Evolutionary conservation across 2,888 invertebrate species (phyloP), one percentile per base, ranked within the genome.

Genomic region (Amphipyra berbera): DNA sequence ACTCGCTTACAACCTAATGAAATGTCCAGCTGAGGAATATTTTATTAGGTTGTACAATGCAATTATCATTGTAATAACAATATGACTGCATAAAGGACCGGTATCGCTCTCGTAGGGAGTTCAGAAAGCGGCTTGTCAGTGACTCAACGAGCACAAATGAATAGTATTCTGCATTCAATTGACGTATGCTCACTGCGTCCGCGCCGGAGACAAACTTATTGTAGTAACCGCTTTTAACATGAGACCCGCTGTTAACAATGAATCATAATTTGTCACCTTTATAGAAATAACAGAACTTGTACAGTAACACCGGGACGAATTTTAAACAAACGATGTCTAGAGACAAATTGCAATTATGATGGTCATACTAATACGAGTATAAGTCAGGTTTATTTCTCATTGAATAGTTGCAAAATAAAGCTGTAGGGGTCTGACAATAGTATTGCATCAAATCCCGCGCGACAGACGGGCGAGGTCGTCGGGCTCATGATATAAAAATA

Each of bases 91-190:
- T 68, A 72, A 65, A 70, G 61, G 72, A 78, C 68, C 66, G 69
- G 81, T 71, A 66, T 77, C 50, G 53, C 47, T 80, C 77, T 84
- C 78, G 72, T 76, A 73, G 84, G 73, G 75, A 82, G 82, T 61
- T 48, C 81, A 73, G 87, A 90, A 88, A 90, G 85, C 83, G 76
- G 83, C 83, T 81, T 81, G 83, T 67, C 82, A 78, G 79, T 92
- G 94, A 94, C 88, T 94, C 93, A 93, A 88, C 89, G 80, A 61
- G 79, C 70, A 85, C 86, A 84, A 85, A 88, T 87, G 87, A 89
- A 88, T 82, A 82, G 80, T 82, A 87, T 87, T 94, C 87, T 85
- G 84, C 86, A 93, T 93, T 91, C 93, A 90, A 85, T 85, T 79
- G 84, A 83, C 89, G 91, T 88, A 78, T 77, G 75, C 73, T 73